Evolutionary conservation across 2,797 vertebrate species (phyloP), one percentile per base, ranked within the genome.

Genomic region (Hemibagrus guttatus): DNA sequence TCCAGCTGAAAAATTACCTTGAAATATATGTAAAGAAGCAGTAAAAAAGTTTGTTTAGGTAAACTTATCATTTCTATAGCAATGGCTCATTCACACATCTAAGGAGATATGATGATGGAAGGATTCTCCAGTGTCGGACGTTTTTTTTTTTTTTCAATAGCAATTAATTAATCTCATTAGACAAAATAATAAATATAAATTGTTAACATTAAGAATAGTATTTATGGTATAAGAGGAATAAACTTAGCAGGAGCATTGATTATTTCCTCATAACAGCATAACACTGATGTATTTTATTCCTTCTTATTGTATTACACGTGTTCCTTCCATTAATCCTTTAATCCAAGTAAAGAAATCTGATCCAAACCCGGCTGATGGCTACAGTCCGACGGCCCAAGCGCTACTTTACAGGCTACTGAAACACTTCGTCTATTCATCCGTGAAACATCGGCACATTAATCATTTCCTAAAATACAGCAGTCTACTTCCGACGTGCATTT

Each of bases 391-490:
- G 23, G 42, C n/a, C 74, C 49, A 28, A 49, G 46, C 46, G 46
- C 7, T 9, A 9, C 9, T 9, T 49, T 49, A 9, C 46, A 8
- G 9, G 5, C 46, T 49, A 49, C 46, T 49, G 46, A 49, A 63
- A 46, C 6, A 28, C 58, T 11, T 81, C 21, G 2, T 28, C 26
- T 28, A 26, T 64, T 81, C 19, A 46, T 3, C 63, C 23, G 46
- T 1, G 26, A 63, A 46, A 8, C 59, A 46, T 64, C 2, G 0
- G n/a, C 3, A 1, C 80, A 66, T 64, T 49, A 64, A 81, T 81
- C 42, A 66, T 28, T 64, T 81, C 59, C 42, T 64, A 81, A 81
- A 81, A 81, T 21, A 49, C 61, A 63, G 58, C 26, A 0, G 80
- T 31, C 80, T 31, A 7, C 42, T 46, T 81, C 19, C 28, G 42